A percentile compares a stretch with the other conserved stretches of the same genome.
Conservation (phyloP, 2,888 invertebrate genomes). For the Nycteola revayana region DNA sequence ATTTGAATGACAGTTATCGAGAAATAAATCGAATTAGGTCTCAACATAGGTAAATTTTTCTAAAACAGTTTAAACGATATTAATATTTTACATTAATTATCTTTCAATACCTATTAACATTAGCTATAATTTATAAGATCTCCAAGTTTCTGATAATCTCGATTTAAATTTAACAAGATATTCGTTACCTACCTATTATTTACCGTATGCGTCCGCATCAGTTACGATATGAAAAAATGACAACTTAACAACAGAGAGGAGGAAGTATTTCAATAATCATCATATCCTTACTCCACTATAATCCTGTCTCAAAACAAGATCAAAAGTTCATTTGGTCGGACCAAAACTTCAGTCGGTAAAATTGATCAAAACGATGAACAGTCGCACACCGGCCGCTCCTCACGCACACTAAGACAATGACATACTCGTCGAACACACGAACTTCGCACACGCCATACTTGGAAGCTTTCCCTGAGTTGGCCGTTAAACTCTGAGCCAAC, state of each 20-base stretch:
- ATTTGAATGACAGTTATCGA: slow-evolving; percentile 59
- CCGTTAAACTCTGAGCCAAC: slow-evolving; percentile 29
- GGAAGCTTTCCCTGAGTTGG: slow-evolving; percentile 43
- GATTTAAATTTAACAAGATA: slow-evolving; percentile 78
- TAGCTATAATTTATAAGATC: slow-evolving; percentile 79
- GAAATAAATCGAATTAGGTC: slow-evolving; percentile 68
- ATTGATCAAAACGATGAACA: slow-evolving; percentile 71
- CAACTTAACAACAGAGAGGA: slow-evolving; percentile 66
- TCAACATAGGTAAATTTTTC: slow-evolving; percentile 81
- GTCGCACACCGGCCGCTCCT: slow-evolving; percentile 29
- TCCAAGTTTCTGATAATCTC: slow-evolving; percentile 75
- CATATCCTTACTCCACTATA: slow-evolving; percentile 69
- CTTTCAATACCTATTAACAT: slow-evolving; percentile 78
- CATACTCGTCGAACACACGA: slow-evolving; percentile 39
- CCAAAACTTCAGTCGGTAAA: slow-evolving; percentile 80
- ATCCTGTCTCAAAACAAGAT: slow-evolving; percentile 77
- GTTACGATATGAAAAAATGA: slow-evolving; percentile 60
- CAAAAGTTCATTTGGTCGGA: slow-evolving; percentile 80
- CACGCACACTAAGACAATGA: slow-evolving; percentile 40
- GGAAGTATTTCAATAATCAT: slow-evolving; percentile 59
- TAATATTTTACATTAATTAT: slow-evolving; percentile 73
- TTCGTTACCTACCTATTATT: slow-evolving; percentile 79
- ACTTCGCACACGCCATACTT: slow-evolving; percentile 43
- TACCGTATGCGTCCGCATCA: slow-evolving; percentile 56
- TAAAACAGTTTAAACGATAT: slow-evolving; percentile 78